Base-by-base conservation (phyloP, 2,797 vertebrate species). In the Geotrypetes seraphini region DNA sequence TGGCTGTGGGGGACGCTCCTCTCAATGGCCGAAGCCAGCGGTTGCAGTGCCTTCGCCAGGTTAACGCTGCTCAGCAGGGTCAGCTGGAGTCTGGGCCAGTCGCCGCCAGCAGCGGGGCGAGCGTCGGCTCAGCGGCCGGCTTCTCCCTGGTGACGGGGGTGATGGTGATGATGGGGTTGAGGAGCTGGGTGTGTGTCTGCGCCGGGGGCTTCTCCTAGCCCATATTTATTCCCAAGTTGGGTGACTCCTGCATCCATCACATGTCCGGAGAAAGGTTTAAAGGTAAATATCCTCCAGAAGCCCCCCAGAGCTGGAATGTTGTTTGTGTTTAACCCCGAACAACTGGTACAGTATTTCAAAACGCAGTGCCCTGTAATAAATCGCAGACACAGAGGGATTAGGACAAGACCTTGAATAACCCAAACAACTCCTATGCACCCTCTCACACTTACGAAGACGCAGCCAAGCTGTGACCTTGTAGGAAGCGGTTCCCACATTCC, bases 401-500 rank as follows among this genome's bases (percentile, higher is more conserved):
- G 52, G 69, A 43, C 24, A n/a, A 63, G 53, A 47, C 69, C 63
- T 76, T 62, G 69, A 67, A 75, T 72, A 71, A 73, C 57, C 49
- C 40, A 53, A 24, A 7, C 17, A 5, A 30, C 17, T 39, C 45
- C 14, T 33, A 9, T 31, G 3, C 2, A 16, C 15, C 25, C 32
- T 33, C 24, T 33, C 15, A 43, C 27, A 12, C 5, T 36, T 5
- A 26, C 24, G 36, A 52, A 31, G 50, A 33, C 26, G 29, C 4
- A 39, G 43, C 21, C 29, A 22, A 26, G 31, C 37, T 37, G 12
- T 17, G 31, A 28, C 18, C 47, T 53, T 64, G 45, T 48, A 56
- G 47, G 29, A 47, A 29, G 42, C 24, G 14, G 59, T 59, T 36
- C 39, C 36, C 31, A 19, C 25, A 36, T 36, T 64, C 47, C 31